Evolutionary conservation across 1,140 invertebrate genomes (phyloP).

Genomic region (Rhizoglyphus robini): DNA sequence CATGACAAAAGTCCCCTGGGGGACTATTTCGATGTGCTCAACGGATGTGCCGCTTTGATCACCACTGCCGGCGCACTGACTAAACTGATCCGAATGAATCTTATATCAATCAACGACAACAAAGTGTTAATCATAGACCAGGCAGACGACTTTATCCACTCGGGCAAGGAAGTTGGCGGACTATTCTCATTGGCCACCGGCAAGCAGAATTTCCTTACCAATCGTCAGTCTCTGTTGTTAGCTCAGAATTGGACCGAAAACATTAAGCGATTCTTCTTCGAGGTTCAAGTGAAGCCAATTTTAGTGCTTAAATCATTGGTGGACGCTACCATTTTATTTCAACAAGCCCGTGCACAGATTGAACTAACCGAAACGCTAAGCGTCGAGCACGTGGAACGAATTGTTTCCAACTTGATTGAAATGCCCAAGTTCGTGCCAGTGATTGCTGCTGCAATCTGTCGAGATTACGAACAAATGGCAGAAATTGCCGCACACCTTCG

Average conservation of each 20-base stretch:
- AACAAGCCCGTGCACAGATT: not conserved
- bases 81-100: not conserved
- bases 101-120: not conserved
- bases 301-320: not conserved
- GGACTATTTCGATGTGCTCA: not conserved
- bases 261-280: not conserved
- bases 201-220: not conserved
- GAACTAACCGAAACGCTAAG: not conserved
- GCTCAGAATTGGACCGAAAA: not conserved
- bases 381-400: not conserved
- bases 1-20: not conserved
- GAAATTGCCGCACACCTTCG: not conserved
- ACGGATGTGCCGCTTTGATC: not conserved
- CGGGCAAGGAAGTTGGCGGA: not conserved
- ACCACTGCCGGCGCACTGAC: not conserved
- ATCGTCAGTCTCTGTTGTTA: not conserved
- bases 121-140: not conserved
- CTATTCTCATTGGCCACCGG: not conserved
- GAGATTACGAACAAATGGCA: not conserved
- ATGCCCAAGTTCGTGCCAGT: not conserved
- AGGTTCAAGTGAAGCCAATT: not conserved
- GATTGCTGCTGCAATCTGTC: not conserved
- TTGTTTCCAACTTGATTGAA: not conserved
- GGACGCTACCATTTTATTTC: not conserved
- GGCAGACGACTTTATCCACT: not conserved